These are phyloP conservation scores for Poecilia gillii DNA, from an alignment of 2,797 vertebrate genomes.

Conservation along the genomic window DNA sequence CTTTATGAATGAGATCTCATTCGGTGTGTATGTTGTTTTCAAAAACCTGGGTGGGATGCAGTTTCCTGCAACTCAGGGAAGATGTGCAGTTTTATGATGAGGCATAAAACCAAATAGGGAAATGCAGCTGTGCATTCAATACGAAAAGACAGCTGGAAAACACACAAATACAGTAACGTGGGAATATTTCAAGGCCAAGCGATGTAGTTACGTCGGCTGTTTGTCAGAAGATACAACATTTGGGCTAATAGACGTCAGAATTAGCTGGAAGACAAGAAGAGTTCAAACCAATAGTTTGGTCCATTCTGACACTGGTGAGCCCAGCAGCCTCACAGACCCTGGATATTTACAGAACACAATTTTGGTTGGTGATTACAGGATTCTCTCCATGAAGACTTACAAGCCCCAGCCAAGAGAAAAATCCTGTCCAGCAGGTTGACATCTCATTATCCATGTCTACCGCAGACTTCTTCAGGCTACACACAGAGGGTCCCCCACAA, in stretches of 20 bases:
- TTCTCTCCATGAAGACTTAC: background rate
- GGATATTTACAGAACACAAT: background rate
- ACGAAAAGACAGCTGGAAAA: conserved; percentile 21
- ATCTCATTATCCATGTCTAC: conserved; percentile 1
- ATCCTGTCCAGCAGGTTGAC: conserved; percentile 8
- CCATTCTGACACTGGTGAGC: background rate
- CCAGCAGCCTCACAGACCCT: background rate
- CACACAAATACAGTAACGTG: background rate
- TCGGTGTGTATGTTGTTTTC: conserved; percentile 18
- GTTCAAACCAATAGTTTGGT: conserved; percentile 7
- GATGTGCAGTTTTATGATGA: conserved; percentile 40
- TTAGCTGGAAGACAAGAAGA: background rate
- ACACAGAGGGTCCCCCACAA: background rate
- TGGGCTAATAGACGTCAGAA: background rate
- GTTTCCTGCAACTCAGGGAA: conserved; percentile 3
- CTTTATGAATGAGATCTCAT: conserved; percentile 34
- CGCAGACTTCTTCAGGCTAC: background rate
- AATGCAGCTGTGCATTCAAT: conserved; percentile 35
- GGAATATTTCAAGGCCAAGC: background rate
- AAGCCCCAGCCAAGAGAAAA: background rate
- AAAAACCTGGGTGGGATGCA: conserved; percentile 6
- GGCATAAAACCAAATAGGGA: conserved; percentile 37
- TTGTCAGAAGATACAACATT: background rate
- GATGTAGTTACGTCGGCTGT: background rate
- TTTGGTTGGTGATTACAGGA: conserved; percentile 7